Conservation (phyloP, 2,113 vertebrate species). For the Entelurus aequoreus region DNA sequence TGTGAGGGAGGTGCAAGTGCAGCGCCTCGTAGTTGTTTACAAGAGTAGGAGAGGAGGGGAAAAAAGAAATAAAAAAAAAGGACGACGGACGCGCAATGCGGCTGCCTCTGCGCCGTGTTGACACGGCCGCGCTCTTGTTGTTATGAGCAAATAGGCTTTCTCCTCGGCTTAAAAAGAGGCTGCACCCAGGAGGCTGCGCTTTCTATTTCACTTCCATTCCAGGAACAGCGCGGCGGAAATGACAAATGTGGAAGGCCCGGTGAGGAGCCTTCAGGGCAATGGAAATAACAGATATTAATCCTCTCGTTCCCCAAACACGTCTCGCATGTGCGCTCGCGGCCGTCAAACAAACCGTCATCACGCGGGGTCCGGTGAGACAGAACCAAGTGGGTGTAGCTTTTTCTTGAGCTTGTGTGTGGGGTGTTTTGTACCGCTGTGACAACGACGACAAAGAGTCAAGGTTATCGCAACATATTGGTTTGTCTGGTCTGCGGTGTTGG, state of each 20-base stretch:
- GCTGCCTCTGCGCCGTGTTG: constrained; percentile 44
- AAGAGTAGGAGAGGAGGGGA: constrained; percentile 12
- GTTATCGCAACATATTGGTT: too few relatives aligned
- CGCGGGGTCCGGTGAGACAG: too few relatives aligned
- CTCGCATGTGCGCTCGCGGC: constrained; percentile 11
- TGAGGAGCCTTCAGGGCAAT: constrained; percentile 62
- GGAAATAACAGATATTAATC: constrained; percentile 72
- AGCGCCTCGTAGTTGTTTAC: constrained; percentile 46
- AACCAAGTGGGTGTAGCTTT: too few relatives aligned
- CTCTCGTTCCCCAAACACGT: constrained; percentile 51
- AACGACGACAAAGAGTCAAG: too few relatives aligned
- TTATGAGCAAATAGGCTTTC: constrained; percentile 50
- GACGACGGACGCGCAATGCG: constrained; percentile 32
- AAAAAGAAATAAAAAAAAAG: constrained; percentile 14
- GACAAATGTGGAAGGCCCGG: constrained; percentile 61
- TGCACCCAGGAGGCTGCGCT: constrained; percentile 54
- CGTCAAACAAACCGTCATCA: neutral
- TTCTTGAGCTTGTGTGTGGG: too few relatives aligned
- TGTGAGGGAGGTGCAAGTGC: constrained; percentile 27
- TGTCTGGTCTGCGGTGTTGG: too few relatives aligned
- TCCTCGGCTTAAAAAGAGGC: constrained; percentile 34
- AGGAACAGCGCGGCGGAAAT: constrained; percentile 62
- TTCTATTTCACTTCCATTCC: constrained; percentile 67
- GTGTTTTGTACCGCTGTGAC: too few relatives aligned
- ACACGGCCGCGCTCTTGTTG: constrained; percentile 42